Conservation (phyloP, 2,797 vertebrate genomes). For the Netta rufina region DNA sequence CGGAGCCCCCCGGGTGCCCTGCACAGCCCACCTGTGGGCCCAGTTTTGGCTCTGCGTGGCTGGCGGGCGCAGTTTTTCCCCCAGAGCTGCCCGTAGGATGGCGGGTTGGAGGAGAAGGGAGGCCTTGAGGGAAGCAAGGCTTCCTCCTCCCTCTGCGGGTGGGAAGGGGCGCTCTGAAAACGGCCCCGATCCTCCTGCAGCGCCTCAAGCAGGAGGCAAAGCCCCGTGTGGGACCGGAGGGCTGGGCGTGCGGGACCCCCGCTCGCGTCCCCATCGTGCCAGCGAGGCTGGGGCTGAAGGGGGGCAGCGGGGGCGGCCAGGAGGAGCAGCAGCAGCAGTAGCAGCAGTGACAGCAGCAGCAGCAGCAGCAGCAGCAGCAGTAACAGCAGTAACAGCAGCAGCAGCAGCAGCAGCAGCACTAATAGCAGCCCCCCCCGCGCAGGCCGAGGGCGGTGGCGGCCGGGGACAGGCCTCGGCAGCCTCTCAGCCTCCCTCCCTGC, state of each 20-base stretch:
- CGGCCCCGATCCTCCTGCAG: neutral
- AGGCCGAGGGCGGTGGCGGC: neutral
- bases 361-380: too few relatives aligned
- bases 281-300: too few relatives aligned
- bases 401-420: too few relatives aligned
- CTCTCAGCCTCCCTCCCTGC: too few relatives aligned
- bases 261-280: neutral
- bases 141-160: neutral
- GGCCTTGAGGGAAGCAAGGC: neutral
- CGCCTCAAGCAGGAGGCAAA: neutral
- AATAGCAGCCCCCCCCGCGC: neutral
- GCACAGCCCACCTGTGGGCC: constrained; percentile 23
- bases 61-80: neutral
- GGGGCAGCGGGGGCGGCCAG: too few relatives aligned
- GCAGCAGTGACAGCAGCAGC: too few relatives aligned
- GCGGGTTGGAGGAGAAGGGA: neutral
- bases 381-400: too few relatives aligned
- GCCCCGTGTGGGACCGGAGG: rapidly evolving
- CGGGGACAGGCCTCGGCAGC: too few relatives aligned
- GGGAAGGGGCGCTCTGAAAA: neutral
- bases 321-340: too few relatives aligned
- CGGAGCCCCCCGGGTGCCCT: neutral
- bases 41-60: neutral
- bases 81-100: neutral
- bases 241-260: neutral